Conservation (phyloP, 1,140 invertebrate species). For the Philopotamus ludificatus region DNA sequence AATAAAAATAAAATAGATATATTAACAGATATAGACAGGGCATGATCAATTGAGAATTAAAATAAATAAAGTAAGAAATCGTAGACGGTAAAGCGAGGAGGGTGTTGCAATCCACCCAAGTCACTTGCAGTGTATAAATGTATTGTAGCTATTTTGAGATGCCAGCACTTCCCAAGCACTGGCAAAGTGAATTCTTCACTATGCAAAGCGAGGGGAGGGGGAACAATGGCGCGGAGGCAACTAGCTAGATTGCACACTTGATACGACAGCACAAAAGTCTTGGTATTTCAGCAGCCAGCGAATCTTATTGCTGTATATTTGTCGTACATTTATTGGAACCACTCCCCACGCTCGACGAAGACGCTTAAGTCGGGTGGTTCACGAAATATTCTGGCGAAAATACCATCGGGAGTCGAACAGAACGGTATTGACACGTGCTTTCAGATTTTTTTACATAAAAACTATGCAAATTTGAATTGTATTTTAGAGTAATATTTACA, state of each 20-base stretch:
- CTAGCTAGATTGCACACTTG: constrained; percentile 25
- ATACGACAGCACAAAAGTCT: not conserved
- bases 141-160: constrained; percentile 27
- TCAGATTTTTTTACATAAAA: too few relatives aligned
- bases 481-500: too few relatives aligned
- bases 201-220: constrained; percentile 23
- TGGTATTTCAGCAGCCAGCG: not conserved
- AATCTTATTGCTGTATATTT: not conserved
- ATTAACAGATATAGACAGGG: not conserved
- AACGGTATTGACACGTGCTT: too few relatives aligned
- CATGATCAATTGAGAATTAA: too few relatives aligned
- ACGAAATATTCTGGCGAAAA: too few relatives aligned
- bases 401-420: too few relatives aligned
- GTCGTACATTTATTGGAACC: not conserved
- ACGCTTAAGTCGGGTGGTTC: too few relatives aligned
- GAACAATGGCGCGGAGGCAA: constrained; percentile 27
- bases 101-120: too few relatives aligned
- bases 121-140: not conserved
- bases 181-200: constrained; percentile 29
- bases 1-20: constrained; percentile 35
- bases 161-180: not conserved
- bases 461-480: too few relatives aligned
- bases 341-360: too few relatives aligned
- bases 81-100: too few relatives aligned
- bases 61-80: too few relatives aligned